Conservation (phyloP, 2,113 vertebrate species). For the Pelusios castaneus region DNA sequence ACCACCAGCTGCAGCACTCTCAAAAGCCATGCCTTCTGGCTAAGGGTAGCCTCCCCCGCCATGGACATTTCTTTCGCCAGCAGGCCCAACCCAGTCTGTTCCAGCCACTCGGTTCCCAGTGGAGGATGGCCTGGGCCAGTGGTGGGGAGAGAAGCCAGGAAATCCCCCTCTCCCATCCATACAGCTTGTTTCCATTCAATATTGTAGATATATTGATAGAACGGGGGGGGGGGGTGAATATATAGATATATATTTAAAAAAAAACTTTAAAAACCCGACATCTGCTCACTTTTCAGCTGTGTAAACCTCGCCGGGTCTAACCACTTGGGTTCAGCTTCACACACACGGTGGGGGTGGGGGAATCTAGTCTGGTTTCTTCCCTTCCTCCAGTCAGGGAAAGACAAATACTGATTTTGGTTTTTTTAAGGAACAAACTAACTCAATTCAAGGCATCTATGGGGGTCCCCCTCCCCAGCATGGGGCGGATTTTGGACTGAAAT, state of each 20-base stretch:
- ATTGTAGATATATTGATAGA: constrained; percentile 55
- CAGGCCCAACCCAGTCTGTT: too few species aligned
- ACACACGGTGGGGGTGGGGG: not conserved
- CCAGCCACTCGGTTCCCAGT: not conserved
- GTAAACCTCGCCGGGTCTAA: constrained; percentile 27
- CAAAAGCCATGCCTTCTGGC: constrained; percentile 47
- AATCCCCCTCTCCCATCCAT: not conserved
- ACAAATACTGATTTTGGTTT: not conserved
- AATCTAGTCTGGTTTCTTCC: not conserved
- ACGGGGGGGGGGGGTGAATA: constrained; percentile 8
- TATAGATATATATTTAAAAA: constrained; percentile 46
- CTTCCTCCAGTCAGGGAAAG: not conserved
- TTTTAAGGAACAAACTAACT: not conserved
- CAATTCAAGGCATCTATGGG: not conserved
- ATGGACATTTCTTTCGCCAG: too few species aligned
- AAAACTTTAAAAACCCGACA: constrained; percentile 1
- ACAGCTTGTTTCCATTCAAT: constrained; percentile 48
- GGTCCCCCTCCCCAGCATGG: not conserved
- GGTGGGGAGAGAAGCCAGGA: not conserved
- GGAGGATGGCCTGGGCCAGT: too few species aligned
- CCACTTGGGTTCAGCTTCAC: constrained; percentile 30
- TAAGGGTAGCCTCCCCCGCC: not conserved
- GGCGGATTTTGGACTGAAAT: not conserved
- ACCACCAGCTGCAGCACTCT: constrained; percentile 32
- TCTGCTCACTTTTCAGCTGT: constrained; percentile 33